Evolutionary conservation across 1,140 invertebrate genomes (phyloP).

Genomic region (Tetragonula clypearis): DNA sequence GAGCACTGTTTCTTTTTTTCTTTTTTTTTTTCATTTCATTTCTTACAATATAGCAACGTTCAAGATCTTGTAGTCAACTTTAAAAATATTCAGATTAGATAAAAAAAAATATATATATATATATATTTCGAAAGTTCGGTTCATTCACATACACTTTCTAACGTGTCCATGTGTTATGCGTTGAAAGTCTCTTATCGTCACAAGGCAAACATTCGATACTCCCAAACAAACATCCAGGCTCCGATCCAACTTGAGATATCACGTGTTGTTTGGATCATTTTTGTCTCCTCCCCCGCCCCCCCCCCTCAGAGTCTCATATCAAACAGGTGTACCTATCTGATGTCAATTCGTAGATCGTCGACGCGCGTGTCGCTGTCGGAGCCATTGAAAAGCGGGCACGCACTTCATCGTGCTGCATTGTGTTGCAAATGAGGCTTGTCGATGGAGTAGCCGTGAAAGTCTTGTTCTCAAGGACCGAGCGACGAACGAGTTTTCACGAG

Average conservation of each 20-base stretch:
- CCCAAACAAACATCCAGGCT: neutral
- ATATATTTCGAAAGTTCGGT: too few relatives aligned
- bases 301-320: neutral
- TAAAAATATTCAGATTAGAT: too few relatives aligned
- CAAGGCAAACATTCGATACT: neutral
- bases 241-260: neutral
- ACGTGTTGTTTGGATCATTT: neutral
- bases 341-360: slow-evolving; percentile 10
- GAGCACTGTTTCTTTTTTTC: too few relatives aligned
- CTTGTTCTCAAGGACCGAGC: neutral
- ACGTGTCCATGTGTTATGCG: too few relatives aligned
- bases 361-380: neutral
- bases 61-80: too few relatives aligned
- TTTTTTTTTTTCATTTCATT: too few relatives aligned
- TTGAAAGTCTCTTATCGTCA: neutral
- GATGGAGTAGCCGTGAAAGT: slow-evolving; percentile 29
- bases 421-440: slow-evolving; percentile 41
- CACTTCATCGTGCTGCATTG: slow-evolving; percentile 50
- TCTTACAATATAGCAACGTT: too few relatives aligned
- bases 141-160: too few relatives aligned
- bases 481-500: neutral
- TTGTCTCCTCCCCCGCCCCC: neutral
- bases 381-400: slow-evolving; percentile 36
- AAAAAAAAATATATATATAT: too few relatives aligned
- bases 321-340: neutral